Evolutionary conservation across 2,113 vertebrate species (phyloP).

Genomic region (Romanogobio albipinnatus): DNA sequence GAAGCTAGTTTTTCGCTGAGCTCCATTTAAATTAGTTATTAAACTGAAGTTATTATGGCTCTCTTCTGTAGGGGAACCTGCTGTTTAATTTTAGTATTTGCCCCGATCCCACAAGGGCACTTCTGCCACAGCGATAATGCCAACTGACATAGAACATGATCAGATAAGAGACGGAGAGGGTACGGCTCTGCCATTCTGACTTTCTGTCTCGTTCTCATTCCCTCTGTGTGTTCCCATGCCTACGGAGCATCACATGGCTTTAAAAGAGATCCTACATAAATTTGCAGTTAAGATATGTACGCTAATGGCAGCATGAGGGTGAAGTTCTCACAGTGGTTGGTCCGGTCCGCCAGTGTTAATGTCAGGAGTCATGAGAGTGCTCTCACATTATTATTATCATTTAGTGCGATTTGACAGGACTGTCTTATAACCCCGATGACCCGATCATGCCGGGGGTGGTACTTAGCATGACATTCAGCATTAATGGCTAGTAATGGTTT

Average conservation of each 20-base stretch:
- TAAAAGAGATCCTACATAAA: conserved; percentile 38
- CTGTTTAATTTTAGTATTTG: conserved; percentile 37
- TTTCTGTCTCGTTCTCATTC: not conserved
- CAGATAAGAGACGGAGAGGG: conserved; percentile 32
- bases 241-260: conserved; percentile 20
- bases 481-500: conserved; percentile 37
- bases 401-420: conserved; percentile 44
- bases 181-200: not conserved
- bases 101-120: conserved; percentile 21
- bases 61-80: conserved; percentile 19
- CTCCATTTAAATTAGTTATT: conserved; percentile 32
- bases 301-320: conserved; percentile 37
- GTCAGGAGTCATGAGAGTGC: conserved; percentile 27
- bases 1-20: not conserved
- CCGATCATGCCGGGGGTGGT: conserved; percentile 35
- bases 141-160: conserved; percentile 41
- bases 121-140: conserved; percentile 35
- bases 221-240: conserved; percentile 25
- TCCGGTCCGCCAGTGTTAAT: conserved; percentile 40
- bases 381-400: conserved; percentile 45
- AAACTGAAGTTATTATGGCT: conserved; percentile 35
- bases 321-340: conserved; percentile 37
- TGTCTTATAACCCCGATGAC: conserved; percentile 40
- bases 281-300: conserved; percentile 36
- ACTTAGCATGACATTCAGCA: conserved; percentile 27